phyloP scores from a whole-genome alignment of 2,888 invertebrate genomes.

The Euproctis similis region DNA sequence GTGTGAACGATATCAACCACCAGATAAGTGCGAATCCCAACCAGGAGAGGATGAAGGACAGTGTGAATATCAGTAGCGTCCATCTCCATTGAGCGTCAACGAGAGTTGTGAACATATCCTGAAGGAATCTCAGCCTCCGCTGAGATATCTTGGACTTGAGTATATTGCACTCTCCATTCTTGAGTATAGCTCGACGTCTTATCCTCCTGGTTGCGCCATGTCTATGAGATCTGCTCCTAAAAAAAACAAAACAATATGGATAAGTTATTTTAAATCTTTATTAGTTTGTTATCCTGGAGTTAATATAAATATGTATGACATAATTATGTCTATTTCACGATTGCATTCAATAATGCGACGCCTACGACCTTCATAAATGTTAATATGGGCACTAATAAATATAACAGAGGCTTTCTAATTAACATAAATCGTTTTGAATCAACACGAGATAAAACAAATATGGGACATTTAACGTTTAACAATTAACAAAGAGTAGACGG shows the following conservation, averaged over 20 bases:
- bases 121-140: constrained; percentile 83
- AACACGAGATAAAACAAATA: constrained; percentile 26
- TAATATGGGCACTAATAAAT: constrained; percentile 54
- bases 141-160: constrained; percentile 91
- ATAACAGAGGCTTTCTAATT: constrained; percentile 42
- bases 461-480: no score
- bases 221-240: constrained; percentile 81
- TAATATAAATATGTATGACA: no score
- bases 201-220: constrained; percentile 81
- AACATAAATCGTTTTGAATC: constrained; percentile 34
- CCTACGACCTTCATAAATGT: constrained; percentile 56
- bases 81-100: constrained; percentile 96
- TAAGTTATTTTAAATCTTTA: no score
- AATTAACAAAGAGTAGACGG: constrained; percentile 32
- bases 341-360: constrained; percentile 32
- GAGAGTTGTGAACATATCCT: constrained; percentile 90
- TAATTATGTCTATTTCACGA: constrained; percentile 58
- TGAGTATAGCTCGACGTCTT: constrained; percentile 89
- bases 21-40: constrained; percentile 88
- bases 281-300: no score
- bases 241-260: constrained; percentile 48
- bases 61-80: constrained; percentile 89
- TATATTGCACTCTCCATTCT: constrained; percentile 98
- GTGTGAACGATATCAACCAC: constrained; percentile 91
- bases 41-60: constrained; percentile 92